Evolutionary conservation across 2,113 vertebrate species (phyloP).

Genomic region (Sigmodon hispidus): DNA sequence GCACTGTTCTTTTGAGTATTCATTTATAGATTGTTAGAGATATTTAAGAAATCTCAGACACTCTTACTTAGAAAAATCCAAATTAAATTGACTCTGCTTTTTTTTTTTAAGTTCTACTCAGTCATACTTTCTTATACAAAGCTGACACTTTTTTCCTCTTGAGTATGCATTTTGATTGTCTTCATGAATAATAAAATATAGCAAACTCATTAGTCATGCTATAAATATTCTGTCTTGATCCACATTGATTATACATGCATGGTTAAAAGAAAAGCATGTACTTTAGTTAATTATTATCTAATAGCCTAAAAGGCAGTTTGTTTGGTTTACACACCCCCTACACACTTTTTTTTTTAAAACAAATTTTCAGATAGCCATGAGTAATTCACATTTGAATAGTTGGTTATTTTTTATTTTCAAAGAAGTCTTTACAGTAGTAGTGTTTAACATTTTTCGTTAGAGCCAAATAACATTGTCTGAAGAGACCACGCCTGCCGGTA

Average conservation of each 20-base stretch:
- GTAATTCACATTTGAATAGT: background rate
- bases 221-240: constrained; percentile 62
- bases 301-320: constrained; percentile 13
- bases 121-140: constrained; percentile 14
- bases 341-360: background rate
- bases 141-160: background rate
- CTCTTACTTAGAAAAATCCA: constrained; percentile 21
- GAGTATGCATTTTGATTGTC: constrained; percentile 59
- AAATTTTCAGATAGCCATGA: background rate
- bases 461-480: constrained; percentile 47
- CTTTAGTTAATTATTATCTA: constrained; percentile 43
- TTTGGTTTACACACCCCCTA: background rate
- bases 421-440: background rate
- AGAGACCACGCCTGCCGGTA: constrained; percentile 45
- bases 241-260: constrained; percentile 31
- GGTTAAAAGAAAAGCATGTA: constrained; percentile 50
- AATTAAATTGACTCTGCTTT: constrained; percentile 37
- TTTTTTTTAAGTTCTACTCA: constrained; percentile 8
- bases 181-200: constrained; percentile 61
- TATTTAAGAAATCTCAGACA: constrained; percentile 32
- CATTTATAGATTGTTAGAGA: constrained; percentile 27
- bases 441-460: constrained; percentile 4
- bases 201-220: constrained; percentile 32
- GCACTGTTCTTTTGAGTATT: constrained; percentile 54
- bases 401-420: constrained; percentile 57